These are phyloP conservation scores for Agelaius tricolor DNA, from an alignment of 2,113 vertebrate genomes.

Conservation along the genomic window DNA sequence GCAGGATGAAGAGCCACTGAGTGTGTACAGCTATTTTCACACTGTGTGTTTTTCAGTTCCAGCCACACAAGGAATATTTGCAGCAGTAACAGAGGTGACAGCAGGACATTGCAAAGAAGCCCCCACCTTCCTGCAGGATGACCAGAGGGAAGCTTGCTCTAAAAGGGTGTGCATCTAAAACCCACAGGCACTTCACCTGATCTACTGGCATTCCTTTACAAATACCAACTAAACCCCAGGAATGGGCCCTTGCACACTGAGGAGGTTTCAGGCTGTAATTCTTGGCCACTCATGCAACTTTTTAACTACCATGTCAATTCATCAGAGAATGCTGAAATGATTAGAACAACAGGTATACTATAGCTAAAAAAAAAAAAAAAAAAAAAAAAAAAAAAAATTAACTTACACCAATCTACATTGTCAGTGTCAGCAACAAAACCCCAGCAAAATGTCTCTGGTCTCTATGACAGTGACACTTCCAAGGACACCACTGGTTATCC, in stretches of 20 bases:
- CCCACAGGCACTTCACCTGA: not conserved
- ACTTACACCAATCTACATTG: not conserved
- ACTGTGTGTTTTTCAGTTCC: not conserved
- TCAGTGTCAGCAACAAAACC: not conserved
- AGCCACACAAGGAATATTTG: not conserved
- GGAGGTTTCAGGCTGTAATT: accelerated
- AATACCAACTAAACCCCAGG: not conserved
- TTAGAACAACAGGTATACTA: not conserved
- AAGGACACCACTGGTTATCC: not conserved
- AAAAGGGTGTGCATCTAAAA: not conserved
- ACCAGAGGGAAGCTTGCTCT: not conserved
- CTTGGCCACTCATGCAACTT: not conserved
- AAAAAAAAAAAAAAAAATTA: not conserved
- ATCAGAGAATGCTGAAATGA: not conserved
- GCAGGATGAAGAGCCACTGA: not conserved
- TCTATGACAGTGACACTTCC: not conserved
- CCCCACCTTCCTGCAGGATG: too few relatives aligned
- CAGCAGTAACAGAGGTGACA: not conserved
- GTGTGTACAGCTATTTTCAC: not conserved
- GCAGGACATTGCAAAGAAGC: accelerated
- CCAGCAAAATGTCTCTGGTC: not conserved
- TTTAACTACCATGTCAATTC: not conserved
- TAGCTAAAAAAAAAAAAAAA: not conserved
- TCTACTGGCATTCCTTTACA: not conserved
- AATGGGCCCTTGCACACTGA: not conserved